These are phyloP conservation scores for Chrysomela aeneicollis DNA, from an alignment of 2,888 invertebrate genomes.

Conservation along the genomic window DNA sequence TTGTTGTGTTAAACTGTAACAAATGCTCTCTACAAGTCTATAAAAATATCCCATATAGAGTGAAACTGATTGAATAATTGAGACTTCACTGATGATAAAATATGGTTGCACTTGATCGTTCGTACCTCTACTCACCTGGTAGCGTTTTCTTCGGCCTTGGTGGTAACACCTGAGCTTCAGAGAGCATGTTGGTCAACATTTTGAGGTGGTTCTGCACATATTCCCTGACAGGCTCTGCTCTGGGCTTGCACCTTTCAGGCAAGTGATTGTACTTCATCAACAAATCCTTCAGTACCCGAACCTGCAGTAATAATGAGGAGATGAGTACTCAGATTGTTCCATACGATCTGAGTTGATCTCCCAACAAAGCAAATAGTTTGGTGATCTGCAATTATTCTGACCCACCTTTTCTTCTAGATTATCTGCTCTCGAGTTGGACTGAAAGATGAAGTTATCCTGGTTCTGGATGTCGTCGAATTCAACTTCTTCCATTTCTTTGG, in stretches of 20 bases:
- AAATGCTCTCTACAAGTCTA: too few species aligned
- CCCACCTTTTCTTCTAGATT: slow-evolving; percentile 43
- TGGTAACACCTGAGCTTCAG: neutral
- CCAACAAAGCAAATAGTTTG: too few species aligned
- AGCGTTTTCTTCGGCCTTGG: slow-evolving; percentile 6
- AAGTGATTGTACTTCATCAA: slow-evolving; percentile 53
- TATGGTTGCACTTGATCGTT: neutral
- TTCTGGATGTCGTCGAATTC: slow-evolving; percentile 41
- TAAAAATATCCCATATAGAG: too few species aligned
- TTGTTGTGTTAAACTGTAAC: too few species aligned
- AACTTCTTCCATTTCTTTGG: slow-evolving; percentile 46
- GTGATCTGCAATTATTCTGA: too few species aligned
- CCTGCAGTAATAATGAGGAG: neutral
- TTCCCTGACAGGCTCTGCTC: slow-evolving; percentile 55
- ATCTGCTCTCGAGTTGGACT: slow-evolving; percentile 34
- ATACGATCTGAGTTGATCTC: neutral
- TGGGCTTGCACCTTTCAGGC: slow-evolving; percentile 51
- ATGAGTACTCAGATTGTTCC: neutral
- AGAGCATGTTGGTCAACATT: slow-evolving; percentile 45
- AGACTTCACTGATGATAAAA: too few species aligned
- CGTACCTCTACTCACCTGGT: slow-evolving; percentile 13
- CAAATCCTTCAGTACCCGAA: slow-evolving; percentile 47
- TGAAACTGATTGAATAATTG: too few species aligned
- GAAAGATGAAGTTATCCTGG: slow-evolving; percentile 46
- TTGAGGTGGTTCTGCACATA: slow-evolving; percentile 55